Evolutionary conservation across 1,140 invertebrate species (phyloP), one percentile per base, ranked within the genome.

Genomic region (Parapsyche elsis): DNA sequence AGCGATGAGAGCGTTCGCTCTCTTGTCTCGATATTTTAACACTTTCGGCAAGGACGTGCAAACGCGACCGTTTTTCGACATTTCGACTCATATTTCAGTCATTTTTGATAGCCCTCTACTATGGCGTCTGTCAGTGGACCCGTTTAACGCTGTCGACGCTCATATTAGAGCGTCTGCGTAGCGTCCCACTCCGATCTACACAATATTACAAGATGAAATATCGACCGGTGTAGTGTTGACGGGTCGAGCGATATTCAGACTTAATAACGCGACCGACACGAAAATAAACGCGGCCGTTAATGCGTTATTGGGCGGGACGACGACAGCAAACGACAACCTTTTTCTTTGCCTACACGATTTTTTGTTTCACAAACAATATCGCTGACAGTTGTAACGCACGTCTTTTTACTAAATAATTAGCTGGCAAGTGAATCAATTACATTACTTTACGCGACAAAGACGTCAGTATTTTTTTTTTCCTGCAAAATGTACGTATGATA

Each of bases 201-300:
- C n/a, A 30, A 70, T 73, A 49, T 79, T 14, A 57, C 45, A n/a
- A 76, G 57, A 80, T 76, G 73, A 80, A 64, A 78, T 81, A 79
- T 78, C 24, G 26, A 76, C 49, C 46, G 80, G 67, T 77, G 64
- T 9, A 30, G 23, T 38, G 23, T 44, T 21, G 53, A 45, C 71
- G 64, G 7, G 46, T 49, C 57, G 61, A 73, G 30, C 74, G 80
- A 80, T 80, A 80, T 80, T 77, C 67, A n/a, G 38, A 79, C 45
- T 79, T 78, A 81, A 81, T 79, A 81, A 78, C 71, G 71, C 19
- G 76, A 61, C 70, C 71, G 80, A 76, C 80, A 81, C 71, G 26
- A 74, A 81, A 81, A 81, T 81, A 81, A 81, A 81, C 80, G 64
- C 67, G 23, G 67, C 21, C 24, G 71, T 59, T 53, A 38, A 79